Base-by-base conservation (phyloP, 2,888 invertebrate species). In the Thalpophila matura region DNA sequence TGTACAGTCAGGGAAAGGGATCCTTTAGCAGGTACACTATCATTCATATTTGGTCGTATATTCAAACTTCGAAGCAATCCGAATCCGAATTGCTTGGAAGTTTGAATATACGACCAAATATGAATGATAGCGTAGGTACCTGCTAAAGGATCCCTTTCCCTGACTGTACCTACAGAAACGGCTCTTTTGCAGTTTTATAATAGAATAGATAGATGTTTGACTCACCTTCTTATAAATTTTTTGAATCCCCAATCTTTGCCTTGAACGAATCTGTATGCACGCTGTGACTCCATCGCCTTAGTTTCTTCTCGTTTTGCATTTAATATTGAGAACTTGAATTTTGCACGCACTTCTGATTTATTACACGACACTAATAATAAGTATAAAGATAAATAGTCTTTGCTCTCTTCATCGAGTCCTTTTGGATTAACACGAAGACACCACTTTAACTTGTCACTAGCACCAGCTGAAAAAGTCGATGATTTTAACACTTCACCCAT, bases 171-270 rank as follows among this genome's bases (percentile, higher is more conserved):
- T n/a, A n/a, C n/a, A n/a, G n/a, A n/a, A n/a, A n/a, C n/a, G n/a
- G n/a, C n/a, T n/a, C n/a, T n/a, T n/a, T n/a, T n/a, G n/a, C n/a
- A n/a, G n/a, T n/a, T n/a, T n/a, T n/a, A n/a, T n/a, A n/a, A n/a
- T 24, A 7, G 6, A 60, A 33, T 38, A 16, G 10, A 46, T 9
- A 0, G 26, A 37, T 20, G 12, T 45, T 38, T 49, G 18, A 82
- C 90, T 89, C 80, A 93, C 95, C 95, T 96, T 88, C 99, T 96
- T 79, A 99, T 99, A 92, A 99, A 99, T 94, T 99, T 99, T 95
- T 99, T 99, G 96, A 99, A 99, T 64, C 99, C 99, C 99, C 99
- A 99, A 96, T 99, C 99, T 95, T 99, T 99, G 84, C 99, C 99
- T 95, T 99, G 99, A 71, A 99, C 99, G 95, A 99, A 99, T 96